Conservation (phyloP, 2,797 vertebrate species). For the Sebastes oblongus region DNA sequence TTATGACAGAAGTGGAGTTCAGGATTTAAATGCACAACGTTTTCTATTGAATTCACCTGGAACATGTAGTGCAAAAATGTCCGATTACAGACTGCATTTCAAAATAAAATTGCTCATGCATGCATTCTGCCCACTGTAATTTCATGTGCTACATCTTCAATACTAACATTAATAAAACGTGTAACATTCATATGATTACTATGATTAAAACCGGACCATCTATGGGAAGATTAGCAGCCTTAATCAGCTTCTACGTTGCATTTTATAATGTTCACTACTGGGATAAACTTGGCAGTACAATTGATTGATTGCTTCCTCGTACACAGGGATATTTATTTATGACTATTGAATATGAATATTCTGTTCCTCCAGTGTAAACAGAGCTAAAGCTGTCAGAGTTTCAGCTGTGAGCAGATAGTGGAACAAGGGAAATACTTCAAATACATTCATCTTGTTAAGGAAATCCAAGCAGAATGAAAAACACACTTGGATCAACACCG, state of each 20-base stretch:
- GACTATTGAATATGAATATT: not conserved
- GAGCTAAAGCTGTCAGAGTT: slow-evolving; percentile 12
- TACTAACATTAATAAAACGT: not conserved
- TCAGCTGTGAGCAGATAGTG: not conserved
- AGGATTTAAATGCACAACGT: not conserved
- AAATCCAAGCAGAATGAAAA: slow-evolving; percentile 18
- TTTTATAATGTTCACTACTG: not conserved
- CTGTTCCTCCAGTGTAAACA: slow-evolving; percentile 31
- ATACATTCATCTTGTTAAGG: slow-evolving; percentile 17
- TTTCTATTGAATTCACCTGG: not conserved
- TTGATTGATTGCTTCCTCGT: not conserved
- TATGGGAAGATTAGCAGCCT: not conserved
- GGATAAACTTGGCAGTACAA: not conserved
- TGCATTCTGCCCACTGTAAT: not conserved
- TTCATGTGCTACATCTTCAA: not conserved
- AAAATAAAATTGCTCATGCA: not conserved
- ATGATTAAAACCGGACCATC: not conserved
- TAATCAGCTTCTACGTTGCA: not conserved
- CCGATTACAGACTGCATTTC: not conserved
- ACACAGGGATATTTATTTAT: not conserved
- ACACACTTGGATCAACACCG: slow-evolving; percentile 3
- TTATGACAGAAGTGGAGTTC: not conserved
- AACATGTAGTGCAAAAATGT: not conserved
- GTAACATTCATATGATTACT: not conserved
- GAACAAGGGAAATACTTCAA: slow-evolving; percentile 22